These are phyloP conservation scores for Momotus momota DNA, from an alignment of 2,797 vertebrate genomes.

Conservation along the genomic window DNA sequence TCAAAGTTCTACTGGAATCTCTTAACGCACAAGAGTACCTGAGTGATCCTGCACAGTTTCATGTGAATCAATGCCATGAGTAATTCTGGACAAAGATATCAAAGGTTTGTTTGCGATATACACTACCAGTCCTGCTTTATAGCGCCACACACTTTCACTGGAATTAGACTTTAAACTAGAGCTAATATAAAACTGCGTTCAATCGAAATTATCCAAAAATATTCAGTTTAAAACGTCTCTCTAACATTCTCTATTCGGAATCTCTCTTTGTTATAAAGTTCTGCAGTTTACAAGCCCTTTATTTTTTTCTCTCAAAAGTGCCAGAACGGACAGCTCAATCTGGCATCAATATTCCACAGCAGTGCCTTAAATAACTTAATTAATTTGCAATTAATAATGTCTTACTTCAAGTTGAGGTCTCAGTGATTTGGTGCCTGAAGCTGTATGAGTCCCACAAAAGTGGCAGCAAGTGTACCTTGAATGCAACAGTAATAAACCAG, in stretches of 20 bases:
- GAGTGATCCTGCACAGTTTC: neutral
- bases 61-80: neutral
- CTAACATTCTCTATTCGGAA: neutral
- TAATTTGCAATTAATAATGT: neutral
- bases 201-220: neutral
- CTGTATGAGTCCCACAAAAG: neutral
- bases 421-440: neutral
- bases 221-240: neutral
- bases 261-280: neutral
- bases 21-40: neutral
- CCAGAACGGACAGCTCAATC: neutral
- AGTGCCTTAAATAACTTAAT: neutral
- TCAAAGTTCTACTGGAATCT: neutral
- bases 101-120: neutral
- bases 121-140: neutral
- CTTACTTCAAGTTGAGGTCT: neutral
- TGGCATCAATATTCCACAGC: neutral
- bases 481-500: neutral
- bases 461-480: neutral
- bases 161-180: neutral
- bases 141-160: neutral
- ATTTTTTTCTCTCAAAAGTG: neutral
- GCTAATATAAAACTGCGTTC: neutral
- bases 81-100: neutral
- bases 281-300: neutral